Conservation (phyloP, 2,797 vertebrate genomes). For the Phalanger gymnotis region DNA sequence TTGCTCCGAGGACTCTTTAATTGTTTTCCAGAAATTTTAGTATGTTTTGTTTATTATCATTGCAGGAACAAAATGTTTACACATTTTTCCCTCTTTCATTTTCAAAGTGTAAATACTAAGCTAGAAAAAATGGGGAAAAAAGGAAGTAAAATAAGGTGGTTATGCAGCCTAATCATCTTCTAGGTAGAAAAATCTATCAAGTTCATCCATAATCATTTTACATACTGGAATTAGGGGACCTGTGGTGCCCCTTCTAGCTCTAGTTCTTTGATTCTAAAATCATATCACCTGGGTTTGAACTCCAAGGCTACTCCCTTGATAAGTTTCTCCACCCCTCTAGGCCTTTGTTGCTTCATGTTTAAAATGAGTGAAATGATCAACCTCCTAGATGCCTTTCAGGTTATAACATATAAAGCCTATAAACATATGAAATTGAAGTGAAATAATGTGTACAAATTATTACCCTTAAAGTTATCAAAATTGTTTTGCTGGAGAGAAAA, state of each 20-base stretch:
- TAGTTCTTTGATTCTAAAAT: background rate
- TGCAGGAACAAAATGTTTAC: background rate
- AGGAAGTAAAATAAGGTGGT: background rate
- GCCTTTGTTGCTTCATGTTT: background rate
- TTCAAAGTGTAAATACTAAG: background rate
- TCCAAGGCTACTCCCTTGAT: background rate
- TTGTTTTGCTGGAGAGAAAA: background rate
- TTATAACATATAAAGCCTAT: background rate
- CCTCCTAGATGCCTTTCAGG: background rate
- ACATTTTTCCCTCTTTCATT: background rate
- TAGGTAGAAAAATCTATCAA: background rate
- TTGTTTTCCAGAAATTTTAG: background rate
- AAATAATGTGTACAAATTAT: background rate
- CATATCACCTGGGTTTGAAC: background rate
- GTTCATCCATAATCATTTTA: background rate
- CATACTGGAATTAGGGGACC: background rate
- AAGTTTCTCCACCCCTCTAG: background rate
- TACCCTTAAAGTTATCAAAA: background rate
- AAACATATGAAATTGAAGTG: background rate
- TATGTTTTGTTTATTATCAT: background rate
- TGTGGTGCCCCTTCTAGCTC: background rate
- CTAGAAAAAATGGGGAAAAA: background rate
- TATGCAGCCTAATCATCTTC: background rate
- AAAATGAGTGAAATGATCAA: background rate
- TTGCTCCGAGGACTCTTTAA: background rate